Percentiles rank a stretch among this genome's conserved stretches.
Evolutionary conservation across 2,113 vertebrate species (phyloP).

Genomic region (Syrmaticus mikado): DNA sequence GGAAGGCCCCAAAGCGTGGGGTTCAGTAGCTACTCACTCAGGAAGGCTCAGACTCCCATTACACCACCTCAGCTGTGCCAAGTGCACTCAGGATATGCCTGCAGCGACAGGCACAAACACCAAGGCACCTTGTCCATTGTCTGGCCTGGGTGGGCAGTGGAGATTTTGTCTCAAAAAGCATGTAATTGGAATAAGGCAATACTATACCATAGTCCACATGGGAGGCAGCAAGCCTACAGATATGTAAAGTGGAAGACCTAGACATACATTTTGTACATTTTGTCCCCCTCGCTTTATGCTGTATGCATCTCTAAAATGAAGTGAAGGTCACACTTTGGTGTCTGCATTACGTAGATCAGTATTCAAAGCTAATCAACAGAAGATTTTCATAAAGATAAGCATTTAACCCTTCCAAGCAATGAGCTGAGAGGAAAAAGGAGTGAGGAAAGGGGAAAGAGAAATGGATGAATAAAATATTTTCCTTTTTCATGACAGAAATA

Average conservation of each 20-base stretch:
- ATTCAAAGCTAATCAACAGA: constrained; percentile 9
- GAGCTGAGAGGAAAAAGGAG: neutral
- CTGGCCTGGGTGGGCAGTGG: neutral
- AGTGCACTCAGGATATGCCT: fast-evolving
- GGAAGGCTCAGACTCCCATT: neutral
- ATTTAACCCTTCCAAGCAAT: neutral
- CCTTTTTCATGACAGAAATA: neutral
- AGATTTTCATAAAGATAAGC: constrained; percentile 27
- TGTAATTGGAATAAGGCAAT: fast-evolving
- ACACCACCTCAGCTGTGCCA: neutral
- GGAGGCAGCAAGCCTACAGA: neutral
- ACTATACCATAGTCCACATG: neutral
- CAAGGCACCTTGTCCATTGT: neutral
- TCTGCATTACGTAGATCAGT: neutral
- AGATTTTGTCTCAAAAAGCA: neutral
- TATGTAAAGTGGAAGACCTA: neutral
- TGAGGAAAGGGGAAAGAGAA: neutral
- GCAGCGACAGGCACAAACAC: neutral
- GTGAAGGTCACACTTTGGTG: neutral
- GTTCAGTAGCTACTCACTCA: neutral
- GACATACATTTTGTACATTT: neutral
- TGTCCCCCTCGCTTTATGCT: neutral
- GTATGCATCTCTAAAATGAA: neutral
- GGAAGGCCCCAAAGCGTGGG: neutral
- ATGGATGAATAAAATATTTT: neutral